A percentile compares a stretch with the other conserved stretches of the same genome.
Conservation (phyloP, 2,888 invertebrate species). For the Piscicola geometra region DNA sequence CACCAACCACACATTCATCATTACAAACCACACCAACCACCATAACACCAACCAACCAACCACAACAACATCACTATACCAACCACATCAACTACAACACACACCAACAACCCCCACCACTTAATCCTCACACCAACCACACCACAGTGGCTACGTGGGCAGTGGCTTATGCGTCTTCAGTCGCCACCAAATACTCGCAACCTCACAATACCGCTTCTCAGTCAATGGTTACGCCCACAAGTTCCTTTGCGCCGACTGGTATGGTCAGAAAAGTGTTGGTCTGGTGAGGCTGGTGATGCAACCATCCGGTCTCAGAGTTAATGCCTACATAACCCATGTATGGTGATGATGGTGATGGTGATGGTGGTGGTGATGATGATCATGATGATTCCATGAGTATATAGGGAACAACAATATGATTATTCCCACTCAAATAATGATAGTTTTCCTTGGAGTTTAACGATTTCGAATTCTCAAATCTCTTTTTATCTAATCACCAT, state of each 20-base stretch:
- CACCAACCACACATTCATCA: too few relatives aligned
- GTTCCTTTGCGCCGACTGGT: conserved; percentile 96
- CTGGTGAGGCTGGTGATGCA: conserved; percentile 47
- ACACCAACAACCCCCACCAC: too few relatives aligned
- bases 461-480: too few relatives aligned
- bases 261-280: conserved; percentile 78
- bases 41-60: too few relatives aligned
- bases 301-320: conserved; percentile 61
- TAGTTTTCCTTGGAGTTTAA: not conserved
- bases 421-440: not conserved
- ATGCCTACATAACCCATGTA: conserved; percentile 85
- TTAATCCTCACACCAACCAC: too few relatives aligned
- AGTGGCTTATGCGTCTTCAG: conserved; percentile 55
- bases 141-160: conserved; percentile 52
- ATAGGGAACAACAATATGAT: too few relatives aligned
- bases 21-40: too few relatives aligned
- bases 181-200: conserved; percentile 62
- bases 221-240: conserved; percentile 96
- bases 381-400: too few relatives aligned
- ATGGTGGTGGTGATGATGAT: not conserved
- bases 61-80: too few relatives aligned
- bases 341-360: not conserved
- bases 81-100: too few relatives aligned
- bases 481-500: too few relatives aligned
- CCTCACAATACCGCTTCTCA: conserved; percentile 85